phyloP scores from a whole-genome alignment of 2,888 invertebrate species.

The Drepana falcataria region DNA sequence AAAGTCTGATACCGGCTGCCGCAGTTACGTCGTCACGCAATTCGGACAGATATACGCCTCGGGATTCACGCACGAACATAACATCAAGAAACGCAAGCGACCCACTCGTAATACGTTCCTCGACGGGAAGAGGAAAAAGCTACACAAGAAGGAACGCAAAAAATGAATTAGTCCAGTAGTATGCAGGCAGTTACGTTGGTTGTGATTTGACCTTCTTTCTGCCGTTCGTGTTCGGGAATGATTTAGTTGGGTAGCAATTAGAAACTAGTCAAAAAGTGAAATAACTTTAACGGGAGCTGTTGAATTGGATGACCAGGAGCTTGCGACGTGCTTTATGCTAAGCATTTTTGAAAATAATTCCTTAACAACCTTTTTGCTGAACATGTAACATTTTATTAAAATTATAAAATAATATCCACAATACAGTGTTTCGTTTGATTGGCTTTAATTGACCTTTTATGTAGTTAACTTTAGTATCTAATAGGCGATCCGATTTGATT shows the following conservation, averaged over 20 bases:
- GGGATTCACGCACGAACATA: conserved; percentile 40
- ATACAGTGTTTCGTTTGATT: too few species aligned
- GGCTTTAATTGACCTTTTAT: too few species aligned
- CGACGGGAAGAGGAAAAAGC: neutral
- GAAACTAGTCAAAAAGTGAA: neutral
- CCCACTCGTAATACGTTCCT: conserved; percentile 6
- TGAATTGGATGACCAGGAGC: too few species aligned
- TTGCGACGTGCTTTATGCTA: too few species aligned
- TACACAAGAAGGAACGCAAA: neutral
- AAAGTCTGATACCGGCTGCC: conserved; percentile 61
- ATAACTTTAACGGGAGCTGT: too few species aligned
- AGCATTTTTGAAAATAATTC: too few species aligned
- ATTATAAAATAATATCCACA: too few species aligned
- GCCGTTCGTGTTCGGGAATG: neutral
- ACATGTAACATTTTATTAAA: too few species aligned
- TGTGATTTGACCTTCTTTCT: too few species aligned
- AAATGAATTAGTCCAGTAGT: neutral
- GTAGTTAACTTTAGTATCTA: neutral
- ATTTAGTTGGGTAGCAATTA: neutral
- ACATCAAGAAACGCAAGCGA: conserved; percentile 23
- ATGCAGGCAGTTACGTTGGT: too few species aligned
- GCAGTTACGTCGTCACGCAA: conserved; percentile 46
- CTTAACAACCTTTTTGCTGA: too few species aligned
- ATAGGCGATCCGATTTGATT: too few species aligned
- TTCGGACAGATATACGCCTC: conserved; percentile 36